phyloP scores from a whole-genome alignment of 2,888 invertebrate genomes.

The Torymus tubicola region DNA sequence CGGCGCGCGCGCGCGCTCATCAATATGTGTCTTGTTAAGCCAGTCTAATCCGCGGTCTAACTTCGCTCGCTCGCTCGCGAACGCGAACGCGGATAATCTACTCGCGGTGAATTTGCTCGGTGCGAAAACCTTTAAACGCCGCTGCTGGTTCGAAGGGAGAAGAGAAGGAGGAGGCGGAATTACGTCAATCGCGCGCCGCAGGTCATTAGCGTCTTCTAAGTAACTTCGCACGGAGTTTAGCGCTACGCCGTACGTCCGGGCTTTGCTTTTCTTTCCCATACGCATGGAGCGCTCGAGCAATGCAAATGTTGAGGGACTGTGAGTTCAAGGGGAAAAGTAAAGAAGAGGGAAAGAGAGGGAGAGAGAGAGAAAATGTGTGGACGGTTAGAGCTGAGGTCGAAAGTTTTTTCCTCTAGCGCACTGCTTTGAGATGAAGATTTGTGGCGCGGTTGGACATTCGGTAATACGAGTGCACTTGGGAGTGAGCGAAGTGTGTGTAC shows the following conservation, averaged over 20 bases:
- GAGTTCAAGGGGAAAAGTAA: not conserved
- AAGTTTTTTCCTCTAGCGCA: too few relatives aligned
- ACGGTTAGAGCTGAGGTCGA: too few relatives aligned
- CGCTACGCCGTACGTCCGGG: not conserved
- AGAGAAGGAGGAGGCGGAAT: too few relatives aligned
- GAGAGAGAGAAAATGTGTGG: not conserved
- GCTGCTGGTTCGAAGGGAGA: not conserved
- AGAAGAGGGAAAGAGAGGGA: too few relatives aligned
- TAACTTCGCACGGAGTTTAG: too few relatives aligned
- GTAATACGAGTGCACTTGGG: too few relatives aligned
- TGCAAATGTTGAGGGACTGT: constrained; percentile 11
- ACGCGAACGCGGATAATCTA: constrained; percentile 31
- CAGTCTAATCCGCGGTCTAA: constrained; percentile 51
- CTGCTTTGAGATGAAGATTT: too few relatives aligned
- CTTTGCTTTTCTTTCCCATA: constrained; percentile 25
- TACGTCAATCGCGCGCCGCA: constrained; percentile 8
- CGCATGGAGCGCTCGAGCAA: constrained; percentile 3
- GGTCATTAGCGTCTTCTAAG: constrained; percentile 46
- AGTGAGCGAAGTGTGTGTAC: too few relatives aligned
- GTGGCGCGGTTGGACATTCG: too few relatives aligned
- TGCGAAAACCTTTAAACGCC: constrained; percentile 42
- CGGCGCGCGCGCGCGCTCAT: constrained; percentile 47
- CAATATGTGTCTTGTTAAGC: constrained; percentile 58
- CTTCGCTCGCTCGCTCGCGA: constrained; percentile 6
- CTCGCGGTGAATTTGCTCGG: constrained; percentile 5